Percentiles rank a stretch among this genome's conserved stretches.
These are phyloP conservation scores for Aplysia californica DNA, from an alignment of 1,140 invertebrate genomes.

Conservation along the genomic window DNA sequence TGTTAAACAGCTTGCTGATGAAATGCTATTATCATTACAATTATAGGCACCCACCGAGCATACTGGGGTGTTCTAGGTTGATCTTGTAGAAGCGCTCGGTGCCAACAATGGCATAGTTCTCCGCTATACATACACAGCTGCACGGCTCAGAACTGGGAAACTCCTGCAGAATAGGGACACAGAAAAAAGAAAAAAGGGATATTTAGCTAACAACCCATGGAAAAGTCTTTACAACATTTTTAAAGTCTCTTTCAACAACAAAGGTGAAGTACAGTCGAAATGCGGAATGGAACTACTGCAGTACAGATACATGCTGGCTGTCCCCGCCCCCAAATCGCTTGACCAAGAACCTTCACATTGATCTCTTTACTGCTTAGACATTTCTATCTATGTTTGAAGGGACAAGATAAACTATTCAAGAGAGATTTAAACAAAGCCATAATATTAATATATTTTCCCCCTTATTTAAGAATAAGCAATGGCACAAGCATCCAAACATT, in stretches of 20 bases:
- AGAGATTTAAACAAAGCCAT: no score
- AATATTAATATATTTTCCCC: no score
- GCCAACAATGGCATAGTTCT: conserved; percentile 79
- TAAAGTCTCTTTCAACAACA: neutral
- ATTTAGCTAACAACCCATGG: neutral
- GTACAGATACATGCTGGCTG: neutral
- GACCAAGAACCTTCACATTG: no score
- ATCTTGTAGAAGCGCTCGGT: conserved; percentile 85
- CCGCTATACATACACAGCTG: conserved; percentile 79
- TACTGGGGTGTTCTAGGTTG: conserved; percentile 76
- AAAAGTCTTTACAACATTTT: no score
- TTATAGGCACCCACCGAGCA: no score
- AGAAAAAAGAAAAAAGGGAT: conserved; percentile 10
- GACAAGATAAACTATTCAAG: no score
- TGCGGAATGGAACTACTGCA: neutral
- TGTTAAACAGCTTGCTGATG: no score
- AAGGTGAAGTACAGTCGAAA: neutral
- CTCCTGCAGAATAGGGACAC: conserved; percentile 72
- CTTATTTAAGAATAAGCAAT: no score
- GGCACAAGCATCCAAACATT: no score
- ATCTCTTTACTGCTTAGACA: no score
- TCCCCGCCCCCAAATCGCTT: neutral
- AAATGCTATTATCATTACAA: no score
- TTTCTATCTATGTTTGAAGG: no score
- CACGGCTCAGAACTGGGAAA: conserved; percentile 80